phyloP scores from a whole-genome alignment of 2,888 invertebrate genomes.

The Acleris emargana region DNA sequence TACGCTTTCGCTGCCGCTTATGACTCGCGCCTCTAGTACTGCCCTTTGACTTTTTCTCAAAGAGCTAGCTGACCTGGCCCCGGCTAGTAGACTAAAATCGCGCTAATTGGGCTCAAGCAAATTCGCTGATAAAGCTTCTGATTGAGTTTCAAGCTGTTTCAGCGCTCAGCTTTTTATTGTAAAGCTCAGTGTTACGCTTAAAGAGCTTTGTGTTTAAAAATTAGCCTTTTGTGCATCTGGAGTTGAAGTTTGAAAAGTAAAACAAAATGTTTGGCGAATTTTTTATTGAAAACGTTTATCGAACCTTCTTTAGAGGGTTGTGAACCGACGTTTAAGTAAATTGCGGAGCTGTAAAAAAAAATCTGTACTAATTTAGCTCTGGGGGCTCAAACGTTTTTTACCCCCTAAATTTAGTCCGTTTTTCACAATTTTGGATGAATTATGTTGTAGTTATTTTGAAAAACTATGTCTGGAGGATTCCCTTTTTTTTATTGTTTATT shows the following conservation, averaged over 20 bases:
- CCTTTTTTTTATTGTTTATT: no score
- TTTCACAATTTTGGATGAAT: no score
- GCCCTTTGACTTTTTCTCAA: constrained; percentile 60
- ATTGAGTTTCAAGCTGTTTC: constrained; percentile 14
- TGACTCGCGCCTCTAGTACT: constrained; percentile 51
- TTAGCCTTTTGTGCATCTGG: neutral
- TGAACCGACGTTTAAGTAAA: no score
- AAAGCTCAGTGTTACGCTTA: neutral
- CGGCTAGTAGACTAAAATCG: constrained; percentile 47
- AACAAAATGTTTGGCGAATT: neutral
- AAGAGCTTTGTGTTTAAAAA: constrained; percentile 2
- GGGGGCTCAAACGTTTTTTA: no score
- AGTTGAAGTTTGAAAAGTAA: neutral
- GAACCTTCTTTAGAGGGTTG: no score
- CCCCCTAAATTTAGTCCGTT: no score
- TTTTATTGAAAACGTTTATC: neutral
- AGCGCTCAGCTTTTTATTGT: constrained; percentile 5
- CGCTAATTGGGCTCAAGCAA: constrained; percentile 63
- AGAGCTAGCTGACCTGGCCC: constrained; percentile 60
- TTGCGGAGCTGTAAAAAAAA: no score
- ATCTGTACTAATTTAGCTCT: no score
- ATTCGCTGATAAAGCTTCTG: constrained; percentile 12
- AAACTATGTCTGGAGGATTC: no score
- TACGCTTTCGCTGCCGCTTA: constrained; percentile 28
- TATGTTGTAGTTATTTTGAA: no score